Percentiles rank a stretch among this genome's conserved stretches.
phyloP scores from a whole-genome alignment of 2,888 invertebrate species.

The Nephrotoma guestfalica region DNA sequence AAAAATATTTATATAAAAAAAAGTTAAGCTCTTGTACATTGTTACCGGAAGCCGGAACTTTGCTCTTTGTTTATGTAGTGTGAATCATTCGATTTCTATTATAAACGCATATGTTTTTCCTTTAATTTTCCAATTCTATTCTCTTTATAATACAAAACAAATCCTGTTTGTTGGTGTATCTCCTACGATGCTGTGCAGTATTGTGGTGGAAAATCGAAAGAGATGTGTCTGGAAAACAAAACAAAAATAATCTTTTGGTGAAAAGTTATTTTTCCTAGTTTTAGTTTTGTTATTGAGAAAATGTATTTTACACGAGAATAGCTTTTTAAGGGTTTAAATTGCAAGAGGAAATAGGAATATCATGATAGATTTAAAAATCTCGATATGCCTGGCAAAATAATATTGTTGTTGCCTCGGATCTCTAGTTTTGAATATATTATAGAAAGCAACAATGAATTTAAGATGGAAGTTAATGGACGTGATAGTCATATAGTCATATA shows the following conservation, averaged over 20 bases:
- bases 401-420: too few species aligned
- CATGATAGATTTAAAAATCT: too few species aligned
- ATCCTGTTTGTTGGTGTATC: not conserved
- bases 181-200: not conserved
- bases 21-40: not conserved
- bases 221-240: not conserved
- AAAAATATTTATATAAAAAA: not conserved
- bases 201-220: not conserved
- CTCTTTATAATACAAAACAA: not conserved
- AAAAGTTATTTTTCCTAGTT: not conserved
- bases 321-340: too few species aligned
- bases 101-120: not conserved
- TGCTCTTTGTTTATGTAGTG: constrained; percentile 11
- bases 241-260: not conserved
- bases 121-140: not conserved
- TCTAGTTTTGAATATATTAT: too few species aligned
- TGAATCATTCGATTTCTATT: constrained; percentile 7
- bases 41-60: constrained; percentile 9
- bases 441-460: too few species aligned
- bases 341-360: too few species aligned
- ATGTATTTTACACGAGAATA: too few species aligned
- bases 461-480: too few species aligned
- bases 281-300: too few species aligned
- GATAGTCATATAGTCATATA: too few species aligned
- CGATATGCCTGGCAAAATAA: too few species aligned